phyloP scores from a whole-genome alignment of 64 coral and sea anemone genomes.

The Cladopsammia gracilis region DNA sequence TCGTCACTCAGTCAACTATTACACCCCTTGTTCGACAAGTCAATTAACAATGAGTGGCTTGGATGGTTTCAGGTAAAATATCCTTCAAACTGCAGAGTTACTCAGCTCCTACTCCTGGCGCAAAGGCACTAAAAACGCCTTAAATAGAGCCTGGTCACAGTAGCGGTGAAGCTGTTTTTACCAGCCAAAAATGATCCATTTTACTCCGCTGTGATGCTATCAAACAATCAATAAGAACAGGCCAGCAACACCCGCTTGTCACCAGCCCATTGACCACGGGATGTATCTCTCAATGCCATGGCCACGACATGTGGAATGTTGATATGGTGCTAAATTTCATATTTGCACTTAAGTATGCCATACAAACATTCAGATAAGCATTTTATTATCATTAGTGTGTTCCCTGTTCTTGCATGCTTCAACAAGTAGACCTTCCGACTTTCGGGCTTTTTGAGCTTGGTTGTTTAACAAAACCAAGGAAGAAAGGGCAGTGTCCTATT shows the following conservation, averaged over 20 bases:
- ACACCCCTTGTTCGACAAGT: no score
- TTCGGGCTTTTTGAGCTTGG: conserved; percentile 46
- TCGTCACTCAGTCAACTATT: no score
- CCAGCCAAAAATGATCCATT: no score
- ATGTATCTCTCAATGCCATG: conserved; percentile 41
- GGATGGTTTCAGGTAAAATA: conserved; percentile 54
- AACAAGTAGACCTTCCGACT: conserved; percentile 30
- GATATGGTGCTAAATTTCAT: conserved; percentile 34
- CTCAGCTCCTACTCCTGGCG: conserved; percentile 57
- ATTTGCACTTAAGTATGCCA: conserved; percentile 12
- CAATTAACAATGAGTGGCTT: not conserved
- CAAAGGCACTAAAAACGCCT: no score
- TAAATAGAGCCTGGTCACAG: conserved; percentile 47
- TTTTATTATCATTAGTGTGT: conserved; percentile 1
- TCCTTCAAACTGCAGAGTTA: conserved; percentile 44
- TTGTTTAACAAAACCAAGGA: conserved; percentile 5
- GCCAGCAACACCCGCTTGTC: not conserved
- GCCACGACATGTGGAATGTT: conserved; percentile 32
- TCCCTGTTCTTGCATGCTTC: conserved; percentile 34
- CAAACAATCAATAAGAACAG: not conserved
- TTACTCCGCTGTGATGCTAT: no score
- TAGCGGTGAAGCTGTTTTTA: conserved; percentile 12
- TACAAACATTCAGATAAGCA: not conserved
- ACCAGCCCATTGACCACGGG: not conserved
- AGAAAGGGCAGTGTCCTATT: not conserved